These are phyloP conservation scores for Ischnus inquisitorius DNA, from an alignment of 2,888 invertebrate genomes.

Conservation along the genomic window DNA sequence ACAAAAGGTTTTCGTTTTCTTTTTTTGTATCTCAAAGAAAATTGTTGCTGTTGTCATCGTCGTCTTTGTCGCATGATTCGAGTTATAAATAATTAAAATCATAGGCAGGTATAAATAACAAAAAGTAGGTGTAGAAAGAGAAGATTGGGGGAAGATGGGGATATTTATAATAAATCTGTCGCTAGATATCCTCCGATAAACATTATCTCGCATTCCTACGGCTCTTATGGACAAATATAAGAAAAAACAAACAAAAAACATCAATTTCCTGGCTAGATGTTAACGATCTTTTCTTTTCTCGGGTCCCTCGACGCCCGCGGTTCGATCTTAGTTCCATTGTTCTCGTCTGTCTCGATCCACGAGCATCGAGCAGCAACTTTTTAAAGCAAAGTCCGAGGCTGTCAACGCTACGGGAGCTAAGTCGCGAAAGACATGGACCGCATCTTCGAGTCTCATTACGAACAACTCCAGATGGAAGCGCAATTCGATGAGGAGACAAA, in stretches of 20 bases:
- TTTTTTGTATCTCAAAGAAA: slow-evolving; percentile 47
- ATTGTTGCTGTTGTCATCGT: slow-evolving; percentile 69
- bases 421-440: slow-evolving; percentile 39
- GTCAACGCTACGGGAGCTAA: slow-evolving; percentile 26
- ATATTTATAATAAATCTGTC: slow-evolving; percentile 60
- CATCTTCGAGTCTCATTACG: slow-evolving; percentile 55
- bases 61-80: slow-evolving; percentile 72
- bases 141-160: slow-evolving; percentile 37
- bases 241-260: slow-evolving; percentile 37
- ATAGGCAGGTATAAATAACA: slow-evolving; percentile 76
- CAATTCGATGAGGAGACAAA: neutral
- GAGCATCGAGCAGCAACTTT: slow-evolving; percentile 69
- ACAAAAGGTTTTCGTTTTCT: slow-evolving; percentile 80
- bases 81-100: slow-evolving; percentile 82
- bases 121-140: slow-evolving; percentile 58
- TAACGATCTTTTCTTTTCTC: slow-evolving; percentile 41
- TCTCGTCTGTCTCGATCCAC: slow-evolving; percentile 70
- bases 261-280: slow-evolving; percentile 13
- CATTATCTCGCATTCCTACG: slow-evolving; percentile 60
- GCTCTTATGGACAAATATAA: slow-evolving; percentile 38
- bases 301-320: slow-evolving; percentile 31
- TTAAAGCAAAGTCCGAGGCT: slow-evolving; percentile 46
- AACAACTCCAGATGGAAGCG: slow-evolving; percentile 29
- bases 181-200: slow-evolving; percentile 64
- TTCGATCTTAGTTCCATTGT: slow-evolving; percentile 30